Percentiles rank a stretch among this genome's conserved stretches.
Conservation (phyloP, 2,113 vertebrate species). For the Lycaon pictus region DNA sequence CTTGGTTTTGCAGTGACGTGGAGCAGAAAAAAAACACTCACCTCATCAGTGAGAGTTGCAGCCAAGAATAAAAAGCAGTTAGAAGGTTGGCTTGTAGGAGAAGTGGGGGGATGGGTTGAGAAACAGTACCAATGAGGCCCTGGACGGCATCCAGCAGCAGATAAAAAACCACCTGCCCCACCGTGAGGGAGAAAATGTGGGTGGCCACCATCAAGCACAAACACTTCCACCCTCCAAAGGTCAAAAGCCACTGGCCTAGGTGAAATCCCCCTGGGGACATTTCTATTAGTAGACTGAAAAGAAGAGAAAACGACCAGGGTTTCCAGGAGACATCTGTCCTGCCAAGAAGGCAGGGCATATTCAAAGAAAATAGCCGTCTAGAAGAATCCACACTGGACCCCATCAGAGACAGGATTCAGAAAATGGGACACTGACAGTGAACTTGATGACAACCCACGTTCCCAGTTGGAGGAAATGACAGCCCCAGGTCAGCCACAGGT, state of each 20-base stretch:
- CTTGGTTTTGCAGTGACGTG: neutral
- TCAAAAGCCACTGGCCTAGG: neutral
- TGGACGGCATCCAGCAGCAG: neutral
- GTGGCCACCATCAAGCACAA: conserved; percentile 32
- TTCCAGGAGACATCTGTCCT: neutral
- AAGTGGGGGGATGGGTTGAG: neutral
- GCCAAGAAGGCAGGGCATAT: neutral
- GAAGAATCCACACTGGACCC: neutral
- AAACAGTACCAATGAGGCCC: neutral
- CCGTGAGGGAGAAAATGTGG: neutral
- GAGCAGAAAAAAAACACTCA: conserved; percentile 60
- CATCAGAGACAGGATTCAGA: neutral
- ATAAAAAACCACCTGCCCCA: neutral
- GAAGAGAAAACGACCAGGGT: neutral
- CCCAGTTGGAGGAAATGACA: neutral
- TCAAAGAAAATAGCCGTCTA: neutral
- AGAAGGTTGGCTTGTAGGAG: neutral
- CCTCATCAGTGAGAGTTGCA: conserved; percentile 26
- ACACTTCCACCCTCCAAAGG: neutral
- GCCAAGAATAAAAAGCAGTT: conserved; percentile 51
- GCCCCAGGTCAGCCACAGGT: neutral
- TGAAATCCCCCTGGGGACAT: neutral
- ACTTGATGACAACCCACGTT: neutral
- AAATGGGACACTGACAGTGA: neutral
- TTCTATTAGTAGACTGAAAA: neutral